Percentiles rank a stretch among this genome's conserved stretches.
phyloP scores from a whole-genome alignment of 92 coral and sea anemone genomes.

The Chrysogorgia sp. region DNA sequence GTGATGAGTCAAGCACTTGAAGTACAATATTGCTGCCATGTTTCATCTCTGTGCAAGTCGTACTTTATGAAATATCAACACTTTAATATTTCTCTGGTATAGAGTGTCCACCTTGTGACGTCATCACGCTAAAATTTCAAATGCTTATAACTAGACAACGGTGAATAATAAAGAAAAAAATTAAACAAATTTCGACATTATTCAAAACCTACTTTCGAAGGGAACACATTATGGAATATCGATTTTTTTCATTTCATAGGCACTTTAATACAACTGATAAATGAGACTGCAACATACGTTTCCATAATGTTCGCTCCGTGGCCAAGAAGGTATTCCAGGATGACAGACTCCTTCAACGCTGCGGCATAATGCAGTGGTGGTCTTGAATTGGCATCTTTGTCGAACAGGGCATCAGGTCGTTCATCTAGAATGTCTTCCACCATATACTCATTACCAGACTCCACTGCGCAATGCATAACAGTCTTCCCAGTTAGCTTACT shows the following conservation, averaged over 20 bases:
- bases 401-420: neutral
- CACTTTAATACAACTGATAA: neutral
- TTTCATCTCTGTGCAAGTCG: too few relatives aligned
- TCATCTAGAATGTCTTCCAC: slow-evolving; percentile 24
- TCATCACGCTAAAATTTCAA: too few relatives aligned
- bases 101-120: too few relatives aligned
- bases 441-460: neutral
- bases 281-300: neutral
- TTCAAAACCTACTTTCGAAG: neutral
- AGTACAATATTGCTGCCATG: too few relatives aligned
- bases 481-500: slow-evolving; percentile 12
- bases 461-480: slow-evolving; percentile 25
- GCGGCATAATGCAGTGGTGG: slow-evolving; percentile 22
- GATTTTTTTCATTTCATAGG: neutral
- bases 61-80: too few relatives aligned
- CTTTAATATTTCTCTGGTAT: too few relatives aligned
- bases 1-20: too few relatives aligned
- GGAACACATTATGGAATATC: neutral
- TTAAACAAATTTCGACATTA: too few relatives aligned
- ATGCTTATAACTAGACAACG: too few relatives aligned
- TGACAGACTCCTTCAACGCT: neutral
- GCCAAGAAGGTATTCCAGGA: neutral
- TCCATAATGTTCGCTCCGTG: slow-evolving; percentile 22
- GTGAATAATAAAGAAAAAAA: too few relatives aligned
- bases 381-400: neutral